Conservation (phyloP, 1,140 invertebrate genomes). For the Neodiprion pinetum region DNA sequence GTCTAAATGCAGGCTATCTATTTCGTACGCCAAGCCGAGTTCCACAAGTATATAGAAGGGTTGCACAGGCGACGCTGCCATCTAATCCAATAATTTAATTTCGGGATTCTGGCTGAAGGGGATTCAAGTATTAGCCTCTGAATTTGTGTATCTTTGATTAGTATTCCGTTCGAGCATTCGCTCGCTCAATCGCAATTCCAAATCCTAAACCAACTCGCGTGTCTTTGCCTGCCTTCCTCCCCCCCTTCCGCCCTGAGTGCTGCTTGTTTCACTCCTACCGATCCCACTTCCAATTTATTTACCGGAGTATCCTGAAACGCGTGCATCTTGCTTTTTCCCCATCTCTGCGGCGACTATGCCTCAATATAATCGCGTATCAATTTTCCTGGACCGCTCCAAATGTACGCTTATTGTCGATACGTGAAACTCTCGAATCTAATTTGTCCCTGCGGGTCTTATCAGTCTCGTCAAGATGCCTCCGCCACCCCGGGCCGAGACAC, state of each 20-base stretch:
- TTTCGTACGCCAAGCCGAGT: neutral
- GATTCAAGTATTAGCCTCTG: conserved; percentile 62
- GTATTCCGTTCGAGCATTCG: conserved; percentile 57
- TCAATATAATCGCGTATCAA: neutral
- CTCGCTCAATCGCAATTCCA: conserved; percentile 58
- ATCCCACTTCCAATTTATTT: neutral
- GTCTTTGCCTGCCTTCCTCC: conserved; percentile 39
- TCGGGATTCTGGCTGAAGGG: conserved; percentile 57
- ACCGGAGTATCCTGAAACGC: neutral
- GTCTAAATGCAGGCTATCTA: conserved; percentile 1
- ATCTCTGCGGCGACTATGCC: neutral
- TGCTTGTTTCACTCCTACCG: neutral
- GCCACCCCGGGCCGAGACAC: no score
- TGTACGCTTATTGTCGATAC: neutral
- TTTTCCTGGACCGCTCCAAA: neutral
- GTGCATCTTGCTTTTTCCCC: neutral
- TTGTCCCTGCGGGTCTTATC: no score
- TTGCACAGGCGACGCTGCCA: conserved; percentile 47
- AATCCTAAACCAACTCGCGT: conserved; percentile 58
- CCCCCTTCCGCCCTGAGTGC: neutral
- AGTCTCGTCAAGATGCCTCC: no score
- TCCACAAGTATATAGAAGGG: conserved; percentile 30
- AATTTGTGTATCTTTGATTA: conserved; percentile 64
- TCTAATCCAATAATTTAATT: conserved; percentile 65
- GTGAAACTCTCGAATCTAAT: no score